These are phyloP conservation scores for Megaustenia siamemsis DNA, from an alignment of 2,888 invertebrate species.

Conservation along the genomic window DNA sequence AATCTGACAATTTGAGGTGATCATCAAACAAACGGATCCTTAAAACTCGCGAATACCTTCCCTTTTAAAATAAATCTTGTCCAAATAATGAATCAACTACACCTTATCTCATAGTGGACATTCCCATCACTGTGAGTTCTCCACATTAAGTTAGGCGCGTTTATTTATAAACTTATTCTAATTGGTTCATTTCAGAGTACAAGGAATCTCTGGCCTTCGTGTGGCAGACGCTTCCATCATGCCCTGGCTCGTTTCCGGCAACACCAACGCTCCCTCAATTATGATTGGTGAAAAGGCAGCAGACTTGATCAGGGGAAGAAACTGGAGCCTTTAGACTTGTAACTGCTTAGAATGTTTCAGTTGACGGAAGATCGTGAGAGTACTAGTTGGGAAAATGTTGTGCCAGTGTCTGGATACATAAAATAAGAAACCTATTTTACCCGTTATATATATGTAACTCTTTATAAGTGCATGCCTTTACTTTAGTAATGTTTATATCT, in stretches of 20 bases:
- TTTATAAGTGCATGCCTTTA: background rate
- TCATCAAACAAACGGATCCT: no score
- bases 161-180: background rate
- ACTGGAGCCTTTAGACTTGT: background rate
- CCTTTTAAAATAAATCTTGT: no score
- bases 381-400: background rate
- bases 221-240: conserved; percentile 68
- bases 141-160: background rate
- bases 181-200: conserved; percentile 59
- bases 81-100: no score
- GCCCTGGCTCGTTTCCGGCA: conserved; percentile 63
- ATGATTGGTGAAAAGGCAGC: conserved; percentile 68
- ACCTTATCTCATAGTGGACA: no score
- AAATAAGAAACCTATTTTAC: background rate
- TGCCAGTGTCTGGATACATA: background rate
- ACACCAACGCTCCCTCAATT: conserved; percentile 64
- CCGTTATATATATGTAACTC: background rate
- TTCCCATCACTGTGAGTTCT: background rate
- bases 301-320: conserved; percentile 58
- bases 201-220: conserved; percentile 62
- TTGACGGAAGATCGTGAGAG: background rate
- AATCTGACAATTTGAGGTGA: no score
- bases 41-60: no score
- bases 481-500: background rate
- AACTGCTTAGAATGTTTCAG: background rate